These are phyloP conservation scores for Argentina silus DNA, from an alignment of 2,797 vertebrate genomes.

Conservation along the genomic window DNA sequence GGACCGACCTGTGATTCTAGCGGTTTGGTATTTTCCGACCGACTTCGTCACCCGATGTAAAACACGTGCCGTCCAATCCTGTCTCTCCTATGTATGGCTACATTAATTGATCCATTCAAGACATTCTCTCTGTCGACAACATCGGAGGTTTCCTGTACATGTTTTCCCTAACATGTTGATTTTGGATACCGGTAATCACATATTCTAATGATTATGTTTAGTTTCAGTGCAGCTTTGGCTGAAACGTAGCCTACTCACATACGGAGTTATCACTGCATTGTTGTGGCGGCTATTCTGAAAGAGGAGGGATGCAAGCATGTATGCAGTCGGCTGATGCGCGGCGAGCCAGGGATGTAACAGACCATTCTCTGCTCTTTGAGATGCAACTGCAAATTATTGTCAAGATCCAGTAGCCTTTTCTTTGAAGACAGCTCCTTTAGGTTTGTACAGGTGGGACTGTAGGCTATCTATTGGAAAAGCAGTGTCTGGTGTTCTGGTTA, in stretches of 20 bases:
- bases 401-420: background rate
- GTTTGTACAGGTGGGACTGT: background rate
- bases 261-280: slow-evolving; percentile 49
- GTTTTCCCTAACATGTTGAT: background rate
- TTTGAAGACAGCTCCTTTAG: background rate
- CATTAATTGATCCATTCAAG: slow-evolving; percentile 64
- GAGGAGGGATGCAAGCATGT: slow-evolving; percentile 49
- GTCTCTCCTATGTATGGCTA: slow-evolving; percentile 54
- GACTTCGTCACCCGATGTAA: slow-evolving; percentile 50
- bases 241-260: background rate
- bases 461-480: background rate
- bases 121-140: slow-evolving; percentile 21
- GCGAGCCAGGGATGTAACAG: slow-evolving; percentile 59
- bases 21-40: slow-evolving; percentile 3
- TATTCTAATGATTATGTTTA: background rate
- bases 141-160: slow-evolving; percentile 32
- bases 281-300: slow-evolving; percentile 51
- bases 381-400: slow-evolving; percentile 59
- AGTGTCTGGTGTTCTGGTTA: background rate
- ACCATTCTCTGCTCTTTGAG: slow-evolving; percentile 42
- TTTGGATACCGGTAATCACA: background rate
- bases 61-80: slow-evolving; percentile 55
- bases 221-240: background rate
- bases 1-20: background rate
- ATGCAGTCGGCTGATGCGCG: slow-evolving; percentile 39